Base-by-base conservation (phyloP, 2,113 vertebrate species). In the Crotalus horridus region DNA sequence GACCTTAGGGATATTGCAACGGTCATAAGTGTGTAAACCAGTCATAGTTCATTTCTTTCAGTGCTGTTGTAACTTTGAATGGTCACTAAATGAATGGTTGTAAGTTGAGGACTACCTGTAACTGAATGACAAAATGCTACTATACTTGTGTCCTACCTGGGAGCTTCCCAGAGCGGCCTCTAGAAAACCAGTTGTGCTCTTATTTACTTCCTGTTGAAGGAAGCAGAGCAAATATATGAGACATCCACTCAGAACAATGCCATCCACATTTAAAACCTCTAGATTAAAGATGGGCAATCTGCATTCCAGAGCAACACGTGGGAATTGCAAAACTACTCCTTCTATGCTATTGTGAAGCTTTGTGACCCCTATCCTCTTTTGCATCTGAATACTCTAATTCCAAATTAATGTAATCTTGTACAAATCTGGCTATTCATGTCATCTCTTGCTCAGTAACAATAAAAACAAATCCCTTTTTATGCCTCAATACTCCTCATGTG, bases 401-500 rank as follows among this genome's bases (percentile, higher is more conserved):
- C 69, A 85, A 51, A 29, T 13, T n/a, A 86, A 86, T 39, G 56
- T 59, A 93, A 90, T 90, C 56, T 53, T 85, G 81, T 46, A 91
- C 26, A 86, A 29, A 69, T 26, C 86, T 58, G 74, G 86, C 86
- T 87, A 64, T 91, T 85, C 86, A 51, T 89, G 20, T 54, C 39
- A 69, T 88, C 85, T 88, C n/a, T 46, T 92, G 43, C 51, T 89
- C 59, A 26, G 55, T 61, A 88, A 43, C 0, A 26, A 88, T 48
- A 0, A 9, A 88, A 91, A 93, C n/a, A 23, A 91, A 92, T 11
- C 54, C 51, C 90, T 91, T 88, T 89, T 94, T 64, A 89, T 94
- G 92, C 81, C 58, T 94, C 85, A 93, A 39, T 90, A 87, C 87
- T 85, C 4, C 17, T 23, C 23, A 92, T 86, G 58, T 61, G 81